These are phyloP conservation scores for Apoda limacodes DNA, from an alignment of 2,888 invertebrate species.

Conservation along the genomic window DNA sequence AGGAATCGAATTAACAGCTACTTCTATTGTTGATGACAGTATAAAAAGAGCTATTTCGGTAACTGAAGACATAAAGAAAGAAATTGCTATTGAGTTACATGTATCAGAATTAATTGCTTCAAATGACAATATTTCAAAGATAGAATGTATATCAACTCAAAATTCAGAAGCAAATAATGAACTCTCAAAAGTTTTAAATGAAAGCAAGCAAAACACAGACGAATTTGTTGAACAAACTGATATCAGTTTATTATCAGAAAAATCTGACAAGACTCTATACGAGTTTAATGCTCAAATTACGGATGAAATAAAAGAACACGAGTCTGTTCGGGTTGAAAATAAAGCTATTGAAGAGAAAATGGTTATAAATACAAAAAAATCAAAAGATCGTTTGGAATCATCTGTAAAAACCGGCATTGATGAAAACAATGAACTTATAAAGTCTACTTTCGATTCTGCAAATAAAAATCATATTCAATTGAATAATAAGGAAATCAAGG, in stretches of 20 bases:
- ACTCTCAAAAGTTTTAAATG: constrained; percentile 14
- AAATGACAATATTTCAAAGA: constrained; percentile 11
- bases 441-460: constrained; percentile 14
- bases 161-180: constrained; percentile 1
- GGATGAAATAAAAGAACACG: constrained; percentile 20
- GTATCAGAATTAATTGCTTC: constrained; percentile 9
- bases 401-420: constrained; percentile 24
- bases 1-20: constrained; percentile 43
- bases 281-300: constrained; percentile 17
- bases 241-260: constrained; percentile 14
- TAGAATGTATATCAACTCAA: not conserved
- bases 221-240: constrained; percentile 9
- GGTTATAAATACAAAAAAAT: too few relatives aligned
- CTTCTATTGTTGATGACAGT: constrained; percentile 41
- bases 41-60: constrained; percentile 44
- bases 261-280: constrained; percentile 21
- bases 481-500: constrained; percentile 4
- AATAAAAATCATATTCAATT: constrained; percentile 10
- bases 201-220: constrained; percentile 5
- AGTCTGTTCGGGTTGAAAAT: constrained; percentile 20
- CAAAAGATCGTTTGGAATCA: too few relatives aligned
- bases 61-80: constrained; percentile 42
- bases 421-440: constrained; percentile 23
- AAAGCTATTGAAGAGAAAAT: constrained; percentile 23
- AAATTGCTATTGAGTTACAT: constrained; percentile 32